Evolutionary conservation across 2,113 vertebrate species (phyloP).

Genomic region (Thalassarche chlororhynchos): DNA sequence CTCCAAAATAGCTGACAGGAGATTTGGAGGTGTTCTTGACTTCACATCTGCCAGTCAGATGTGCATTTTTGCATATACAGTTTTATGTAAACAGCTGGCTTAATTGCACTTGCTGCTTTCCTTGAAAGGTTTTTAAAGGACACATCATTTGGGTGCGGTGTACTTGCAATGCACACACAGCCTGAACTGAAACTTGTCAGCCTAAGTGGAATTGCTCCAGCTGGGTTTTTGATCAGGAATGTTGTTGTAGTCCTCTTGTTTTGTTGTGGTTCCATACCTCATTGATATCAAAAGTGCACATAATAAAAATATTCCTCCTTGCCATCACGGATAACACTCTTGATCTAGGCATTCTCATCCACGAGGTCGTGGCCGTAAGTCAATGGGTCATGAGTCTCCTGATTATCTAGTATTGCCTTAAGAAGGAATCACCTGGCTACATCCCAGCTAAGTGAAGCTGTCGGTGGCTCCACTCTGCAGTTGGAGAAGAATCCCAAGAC

Average conservation of each 20-base stretch:
- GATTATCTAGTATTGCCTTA: background rate
- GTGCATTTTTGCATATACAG: background rate
- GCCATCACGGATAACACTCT: background rate
- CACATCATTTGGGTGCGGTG: background rate
- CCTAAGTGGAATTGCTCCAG: background rate
- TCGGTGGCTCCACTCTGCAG: background rate
- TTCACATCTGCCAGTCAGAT: background rate
- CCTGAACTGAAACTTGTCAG: background rate
- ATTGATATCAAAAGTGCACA: background rate
- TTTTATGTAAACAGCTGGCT: constrained; percentile 25
- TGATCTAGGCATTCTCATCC: background rate
- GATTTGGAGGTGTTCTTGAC: background rate
- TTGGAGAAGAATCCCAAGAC: background rate
- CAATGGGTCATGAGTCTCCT: background rate
- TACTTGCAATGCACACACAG: background rate
- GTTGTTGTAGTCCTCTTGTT: background rate
- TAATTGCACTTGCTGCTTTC: background rate
- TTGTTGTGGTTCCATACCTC: background rate
- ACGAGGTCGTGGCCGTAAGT: background rate
- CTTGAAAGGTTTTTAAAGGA: background rate
- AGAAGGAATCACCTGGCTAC: background rate
- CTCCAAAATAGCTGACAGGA: background rate
- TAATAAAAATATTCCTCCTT: background rate
- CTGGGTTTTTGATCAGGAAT: background rate
- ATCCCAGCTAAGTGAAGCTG: background rate